Percentiles rank a stretch among this genome's conserved stretches.
These are phyloP conservation scores for Sitta europaea DNA, from an alignment of 2,113 vertebrate genomes.

Conservation along the genomic window DNA sequence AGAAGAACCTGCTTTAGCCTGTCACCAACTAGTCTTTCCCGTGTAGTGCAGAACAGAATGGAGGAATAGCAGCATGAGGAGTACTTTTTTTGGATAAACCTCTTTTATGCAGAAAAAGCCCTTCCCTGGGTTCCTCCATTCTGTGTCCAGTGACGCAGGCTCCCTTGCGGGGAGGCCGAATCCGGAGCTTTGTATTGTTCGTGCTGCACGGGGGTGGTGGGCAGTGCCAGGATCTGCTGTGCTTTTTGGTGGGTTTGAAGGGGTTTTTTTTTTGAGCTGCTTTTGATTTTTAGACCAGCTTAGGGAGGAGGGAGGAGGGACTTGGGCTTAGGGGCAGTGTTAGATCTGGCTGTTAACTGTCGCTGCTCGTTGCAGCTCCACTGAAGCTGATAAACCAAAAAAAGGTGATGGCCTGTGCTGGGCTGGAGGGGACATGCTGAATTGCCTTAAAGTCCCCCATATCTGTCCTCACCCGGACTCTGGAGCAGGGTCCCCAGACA, in stretches of 20 bases:
- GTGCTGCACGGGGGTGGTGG: neutral
- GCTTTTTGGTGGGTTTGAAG: neutral
- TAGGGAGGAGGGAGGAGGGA: neutral
- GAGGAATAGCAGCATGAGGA: neutral
- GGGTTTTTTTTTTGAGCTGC: neutral
- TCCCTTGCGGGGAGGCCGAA: neutral
- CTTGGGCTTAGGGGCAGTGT: neutral
- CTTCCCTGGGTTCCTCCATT: neutral
- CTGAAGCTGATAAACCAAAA: constrained; percentile 39
- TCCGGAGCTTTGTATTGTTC: constrained; percentile 60
- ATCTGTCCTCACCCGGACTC: neutral
- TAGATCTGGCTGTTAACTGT: neutral
- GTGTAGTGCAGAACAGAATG: constrained; percentile 37
- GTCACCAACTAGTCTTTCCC: constrained; percentile 46
- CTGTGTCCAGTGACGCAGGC: neutral
- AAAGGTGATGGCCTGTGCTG: neutral
- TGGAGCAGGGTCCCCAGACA: neutral
- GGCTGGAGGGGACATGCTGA: neutral
- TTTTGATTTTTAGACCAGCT: neutral
- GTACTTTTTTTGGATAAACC: neutral
- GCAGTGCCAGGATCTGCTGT: neutral
- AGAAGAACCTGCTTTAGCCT: constrained; percentile 68
- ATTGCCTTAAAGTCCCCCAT: constrained; percentile 29
- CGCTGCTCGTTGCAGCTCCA: constrained; percentile 16
- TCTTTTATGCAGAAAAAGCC: neutral